Percentiles rank a stretch among this genome's conserved stretches.
phyloP scores from a whole-genome alignment of 2,888 invertebrate species.

The Eubasilissa splendida region DNA sequence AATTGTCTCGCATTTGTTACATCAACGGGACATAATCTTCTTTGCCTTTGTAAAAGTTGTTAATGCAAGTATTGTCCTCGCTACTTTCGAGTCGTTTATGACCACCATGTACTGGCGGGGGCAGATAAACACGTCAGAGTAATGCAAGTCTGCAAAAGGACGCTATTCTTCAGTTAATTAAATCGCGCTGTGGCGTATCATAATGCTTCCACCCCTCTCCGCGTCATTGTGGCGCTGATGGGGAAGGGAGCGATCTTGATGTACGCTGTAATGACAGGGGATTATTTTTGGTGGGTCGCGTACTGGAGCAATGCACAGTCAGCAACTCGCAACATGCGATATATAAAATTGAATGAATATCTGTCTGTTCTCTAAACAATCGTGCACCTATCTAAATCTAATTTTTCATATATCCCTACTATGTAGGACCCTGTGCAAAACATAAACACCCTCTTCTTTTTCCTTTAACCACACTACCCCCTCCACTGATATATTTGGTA shows the following conservation, averaged over 20 bases:
- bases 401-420: too few species aligned
- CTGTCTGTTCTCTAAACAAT: too few species aligned
- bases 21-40: slow-evolving; percentile 36
- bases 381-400: too few species aligned
- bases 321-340: too few species aligned
- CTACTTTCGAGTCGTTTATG: slow-evolving; percentile 23
- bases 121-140: slow-evolving; percentile 37
- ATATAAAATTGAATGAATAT: too few species aligned
- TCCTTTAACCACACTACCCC: too few species aligned
- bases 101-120: not conserved
- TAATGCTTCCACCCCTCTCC: not conserved
- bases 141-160: slow-evolving; percentile 22
- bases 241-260: slow-evolving; percentile 3
- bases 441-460: too few species aligned
- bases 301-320: too few species aligned
- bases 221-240: not conserved
- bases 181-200: slow-evolving; percentile 18
- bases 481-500: too few species aligned
- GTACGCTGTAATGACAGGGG: too few species aligned
- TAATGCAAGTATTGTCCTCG: slow-evolving; percentile 44
- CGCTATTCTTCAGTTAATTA: slow-evolving; percentile 32
- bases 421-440: too few species aligned
- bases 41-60: slow-evolving; percentile 44
- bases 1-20: slow-evolving; percentile 7
- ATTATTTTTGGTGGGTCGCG: too few species aligned